Conservation (phyloP, 2,113 vertebrate species). For the Perca fluviatilis region DNA sequence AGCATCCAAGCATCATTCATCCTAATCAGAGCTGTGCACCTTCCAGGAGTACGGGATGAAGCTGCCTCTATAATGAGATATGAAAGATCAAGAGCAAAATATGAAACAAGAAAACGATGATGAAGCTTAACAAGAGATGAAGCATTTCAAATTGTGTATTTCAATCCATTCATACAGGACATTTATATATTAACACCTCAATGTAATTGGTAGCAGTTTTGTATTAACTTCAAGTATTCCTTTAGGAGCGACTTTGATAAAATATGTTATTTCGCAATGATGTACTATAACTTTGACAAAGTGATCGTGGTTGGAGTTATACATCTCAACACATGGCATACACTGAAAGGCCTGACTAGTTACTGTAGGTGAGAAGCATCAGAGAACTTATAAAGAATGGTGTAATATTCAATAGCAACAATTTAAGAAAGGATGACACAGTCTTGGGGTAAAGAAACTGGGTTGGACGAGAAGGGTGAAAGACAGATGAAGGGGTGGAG, state of each 20-base stretch:
- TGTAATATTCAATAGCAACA: background rate
- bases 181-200: background rate
- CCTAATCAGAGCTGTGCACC: constrained; percentile 64
- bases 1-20: constrained; percentile 59
- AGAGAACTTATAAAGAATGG: background rate
- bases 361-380: background rate
- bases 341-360: background rate
- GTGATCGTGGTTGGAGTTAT: background rate
- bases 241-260: constrained; percentile 7
- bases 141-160: background rate
- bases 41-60: constrained; percentile 14
- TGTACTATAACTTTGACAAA: constrained; percentile 1
- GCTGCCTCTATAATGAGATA: constrained; percentile 6
- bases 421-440: constrained; percentile 60
- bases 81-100: background rate
- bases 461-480: constrained; percentile 63
- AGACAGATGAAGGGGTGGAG: constrained; percentile 76
- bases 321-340: background rate
- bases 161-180: background rate
- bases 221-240: background rate
- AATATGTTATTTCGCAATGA: background rate
- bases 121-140: background rate
- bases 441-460: constrained; percentile 71
- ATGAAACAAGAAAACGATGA: background rate
- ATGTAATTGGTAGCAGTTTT: background rate